Conservation (phyloP, 2,113 vertebrate genomes). For the Zosterops japonicus region DNA sequence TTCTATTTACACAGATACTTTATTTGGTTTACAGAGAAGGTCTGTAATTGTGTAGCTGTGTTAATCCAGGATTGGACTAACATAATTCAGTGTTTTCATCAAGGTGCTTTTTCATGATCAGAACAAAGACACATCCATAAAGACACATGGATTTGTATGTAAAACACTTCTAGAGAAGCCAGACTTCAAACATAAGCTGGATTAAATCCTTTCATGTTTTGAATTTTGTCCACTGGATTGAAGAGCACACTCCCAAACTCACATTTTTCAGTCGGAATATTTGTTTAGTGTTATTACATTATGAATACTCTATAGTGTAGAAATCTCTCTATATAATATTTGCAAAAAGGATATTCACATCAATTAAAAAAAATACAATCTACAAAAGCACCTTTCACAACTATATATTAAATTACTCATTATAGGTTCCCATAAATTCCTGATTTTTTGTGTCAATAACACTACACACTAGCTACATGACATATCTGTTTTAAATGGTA, state of each 20-base stretch:
- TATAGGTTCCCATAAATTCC: not conserved
- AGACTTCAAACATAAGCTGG: not conserved
- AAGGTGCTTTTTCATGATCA: not conserved
- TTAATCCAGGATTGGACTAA: not conserved
- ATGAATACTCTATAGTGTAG: not conserved
- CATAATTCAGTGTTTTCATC: not conserved
- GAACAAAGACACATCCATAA: not conserved
- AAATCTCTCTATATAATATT: not conserved
- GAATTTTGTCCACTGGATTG: not conserved
- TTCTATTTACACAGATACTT: not conserved
- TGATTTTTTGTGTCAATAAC: not conserved
- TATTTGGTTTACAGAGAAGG: not conserved
- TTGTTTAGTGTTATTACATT: not conserved
- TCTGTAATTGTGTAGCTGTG: not conserved
- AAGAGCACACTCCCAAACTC: not conserved
- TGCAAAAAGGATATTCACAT: not conserved
- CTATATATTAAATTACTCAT: not conserved
- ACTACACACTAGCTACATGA: not conserved
- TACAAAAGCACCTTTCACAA: not conserved
- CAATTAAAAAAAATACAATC: not conserved
- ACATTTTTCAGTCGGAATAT: not conserved
- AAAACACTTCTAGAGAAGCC: not conserved
- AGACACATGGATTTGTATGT: not conserved
- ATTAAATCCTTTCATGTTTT: constrained; percentile 10
- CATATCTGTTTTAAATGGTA: not conserved